A percentile compares a stretch with the other conserved stretches of the same genome.
Conservation (phyloP, 2,888 invertebrate species). For the Pseudanteris insignis region DNA sequence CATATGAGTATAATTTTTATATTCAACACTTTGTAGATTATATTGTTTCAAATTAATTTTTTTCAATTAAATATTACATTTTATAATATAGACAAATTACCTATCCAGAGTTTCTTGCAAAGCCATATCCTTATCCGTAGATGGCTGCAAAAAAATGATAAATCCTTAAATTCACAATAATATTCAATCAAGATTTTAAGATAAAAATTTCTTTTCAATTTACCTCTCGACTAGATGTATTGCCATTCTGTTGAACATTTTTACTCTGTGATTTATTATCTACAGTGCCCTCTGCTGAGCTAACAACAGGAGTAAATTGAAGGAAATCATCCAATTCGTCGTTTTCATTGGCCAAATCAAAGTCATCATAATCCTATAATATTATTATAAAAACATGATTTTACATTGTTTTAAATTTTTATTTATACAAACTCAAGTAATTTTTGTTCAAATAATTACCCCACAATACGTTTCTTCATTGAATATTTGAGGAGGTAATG, state of each 20-base stretch:
- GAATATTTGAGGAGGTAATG: conserved; percentile 94
- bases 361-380: conserved; percentile 88
- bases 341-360: conserved; percentile 90
- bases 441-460: conserved; percentile 70
- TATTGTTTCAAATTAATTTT: too few species aligned
- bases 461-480: conserved; percentile 93
- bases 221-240: conserved; percentile 66
- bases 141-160: conserved; percentile 54
- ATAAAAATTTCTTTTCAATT: too few species aligned
- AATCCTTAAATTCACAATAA: too few species aligned
- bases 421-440: conserved; percentile 5
- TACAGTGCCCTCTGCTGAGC: conserved; percentile 66
- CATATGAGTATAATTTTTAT: too few species aligned
- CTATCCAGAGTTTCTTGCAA: conserved; percentile 52
- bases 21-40: too few species aligned
- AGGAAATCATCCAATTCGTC: conserved; percentile 89
- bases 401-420: conserved; percentile 5
- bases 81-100: conserved; percentile 44
- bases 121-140: conserved; percentile 60
- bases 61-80: too few species aligned
- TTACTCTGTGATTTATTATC: conserved; percentile 56
- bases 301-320: conserved; percentile 74
- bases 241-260: conserved; percentile 62
- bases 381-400: conserved; percentile 4
- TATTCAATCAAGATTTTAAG: conserved; percentile 1